These are phyloP conservation scores for Pangasius larnaudii DNA, from an alignment of 2,797 vertebrate genomes.

Conservation along the genomic window DNA sequence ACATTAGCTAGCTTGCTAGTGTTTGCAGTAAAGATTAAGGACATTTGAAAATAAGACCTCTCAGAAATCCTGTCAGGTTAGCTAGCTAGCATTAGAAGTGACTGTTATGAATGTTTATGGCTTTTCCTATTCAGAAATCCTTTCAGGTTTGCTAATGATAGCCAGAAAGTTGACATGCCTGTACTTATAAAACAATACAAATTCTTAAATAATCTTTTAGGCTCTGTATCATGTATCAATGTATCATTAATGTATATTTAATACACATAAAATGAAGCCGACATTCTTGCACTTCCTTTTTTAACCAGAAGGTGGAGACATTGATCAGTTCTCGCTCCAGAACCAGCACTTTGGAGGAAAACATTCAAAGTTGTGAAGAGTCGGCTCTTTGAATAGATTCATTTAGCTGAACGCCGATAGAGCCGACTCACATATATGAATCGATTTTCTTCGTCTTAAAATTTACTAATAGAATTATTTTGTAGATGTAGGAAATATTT, in stretches of 20 bases:
- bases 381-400: not conserved
- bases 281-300: not conserved
- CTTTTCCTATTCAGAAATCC: not conserved
- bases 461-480: not conserved
- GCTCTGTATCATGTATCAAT: not conserved
- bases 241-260: not conserved
- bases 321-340: not conserved
- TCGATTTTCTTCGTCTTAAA: not conserved
- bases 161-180: not conserved
- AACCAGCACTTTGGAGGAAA: not conserved
- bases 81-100: not conserved
- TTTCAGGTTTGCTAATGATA: not conserved
- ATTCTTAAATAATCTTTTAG: not conserved
- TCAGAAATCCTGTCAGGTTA: not conserved
- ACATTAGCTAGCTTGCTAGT: not conserved
- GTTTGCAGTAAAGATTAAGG: no score
- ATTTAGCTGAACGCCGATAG: not conserved
- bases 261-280: not conserved
- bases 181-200: not conserved
- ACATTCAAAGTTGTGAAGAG: not conserved
- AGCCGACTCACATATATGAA: not conserved
- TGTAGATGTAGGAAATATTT: not conserved
- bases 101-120: not conserved
- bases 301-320: conserved; percentile 15
- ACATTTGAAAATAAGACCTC: no score